phyloP scores from a whole-genome alignment of 1,140 invertebrate genomes.

The Megalopta genalis region DNA sequence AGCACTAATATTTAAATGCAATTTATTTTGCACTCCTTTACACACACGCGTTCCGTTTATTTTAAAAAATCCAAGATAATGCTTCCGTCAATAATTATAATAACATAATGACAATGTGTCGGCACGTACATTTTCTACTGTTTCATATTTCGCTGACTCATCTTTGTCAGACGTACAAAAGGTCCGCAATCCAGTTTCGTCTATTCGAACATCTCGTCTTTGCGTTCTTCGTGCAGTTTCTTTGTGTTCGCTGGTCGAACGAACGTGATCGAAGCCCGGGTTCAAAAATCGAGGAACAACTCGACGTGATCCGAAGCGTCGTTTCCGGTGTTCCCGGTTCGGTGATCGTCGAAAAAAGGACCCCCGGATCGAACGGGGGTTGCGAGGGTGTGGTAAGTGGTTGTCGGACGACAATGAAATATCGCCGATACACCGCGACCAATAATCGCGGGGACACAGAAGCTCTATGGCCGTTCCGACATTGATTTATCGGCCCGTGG shows the following conservation, averaged over 20 bases:
- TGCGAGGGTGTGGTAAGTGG: conserved; percentile 44
- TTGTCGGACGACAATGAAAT: conserved; percentile 56
- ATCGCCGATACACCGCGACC: conserved; percentile 51
- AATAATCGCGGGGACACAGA: conserved; percentile 53
- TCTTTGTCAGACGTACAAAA: too few relatives aligned
- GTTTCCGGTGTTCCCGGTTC: not conserved
- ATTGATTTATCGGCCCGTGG: conserved; percentile 52
- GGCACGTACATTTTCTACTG: too few relatives aligned
- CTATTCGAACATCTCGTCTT: too few relatives aligned
- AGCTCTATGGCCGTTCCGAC: conserved; percentile 44
- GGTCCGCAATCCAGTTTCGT: too few relatives aligned
- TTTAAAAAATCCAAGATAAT: too few relatives aligned
- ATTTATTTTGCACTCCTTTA: too few relatives aligned
- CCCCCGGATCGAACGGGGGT: not conserved
- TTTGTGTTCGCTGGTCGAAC: not conserved
- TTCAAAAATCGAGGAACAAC: not conserved
- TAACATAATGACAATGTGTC: too few relatives aligned
- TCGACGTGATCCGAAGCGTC: not conserved
- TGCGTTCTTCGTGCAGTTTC: not conserved
- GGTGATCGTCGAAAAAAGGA: conserved; percentile 20
- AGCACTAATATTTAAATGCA: too few relatives aligned
- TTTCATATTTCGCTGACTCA: too few relatives aligned
- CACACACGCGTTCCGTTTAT: too few relatives aligned
- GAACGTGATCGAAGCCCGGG: not conserved
- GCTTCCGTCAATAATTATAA: too few relatives aligned